Evolutionary conservation across 1,140 invertebrate species (phyloP), one percentile per base, ranked within the genome.

Genomic region (Frieseomelitta varia): DNA sequence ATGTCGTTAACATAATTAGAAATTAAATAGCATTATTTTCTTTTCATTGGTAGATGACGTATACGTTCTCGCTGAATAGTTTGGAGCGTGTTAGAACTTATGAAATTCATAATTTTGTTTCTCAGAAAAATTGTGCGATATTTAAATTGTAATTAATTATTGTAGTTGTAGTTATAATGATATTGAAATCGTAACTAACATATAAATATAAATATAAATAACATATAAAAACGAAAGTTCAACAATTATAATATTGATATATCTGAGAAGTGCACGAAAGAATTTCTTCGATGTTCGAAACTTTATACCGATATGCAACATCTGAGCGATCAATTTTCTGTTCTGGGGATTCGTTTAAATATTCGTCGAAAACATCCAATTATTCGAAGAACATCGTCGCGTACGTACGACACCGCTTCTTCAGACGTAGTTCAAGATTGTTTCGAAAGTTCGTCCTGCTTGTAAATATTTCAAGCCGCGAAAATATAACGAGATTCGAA

Each of bases 401-500:
- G 17, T 17, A 30, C 6, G 51, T 69, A 27, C 10, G 1, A 19
- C 21, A 4, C 19, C 2, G 15, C 11, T 63, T 17, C 34, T 58
- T 19, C 19, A 30, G 34, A 21, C 24, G 30, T 14, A 34, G n/a
- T 47, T 30, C 14, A 24, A 61, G 76, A 84, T 79, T 78, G 39
- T 34, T 53, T 39, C 21, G 27, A 71, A 83, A 83, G 55, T 78
- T 83, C 39, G 55, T 17, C 67, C 11, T 12, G 51, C 8, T 30
- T 21, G 30, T 83, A 56, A 78, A 83, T 83, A 78, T 78, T 83
- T 78, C 21, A 83, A 4, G 19, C 24, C 21, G 81, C 81, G 75
- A 79, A 84, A 84, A 84, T 84, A 84, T 84, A 79, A 84, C 81
- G 53, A 84, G 81, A 79, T 84, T 79, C 76, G 55, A 71, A 67